Evolutionary conservation across 2,113 vertebrate species (phyloP).

Genomic region (Sinocyclocheilus grahami): DNA sequence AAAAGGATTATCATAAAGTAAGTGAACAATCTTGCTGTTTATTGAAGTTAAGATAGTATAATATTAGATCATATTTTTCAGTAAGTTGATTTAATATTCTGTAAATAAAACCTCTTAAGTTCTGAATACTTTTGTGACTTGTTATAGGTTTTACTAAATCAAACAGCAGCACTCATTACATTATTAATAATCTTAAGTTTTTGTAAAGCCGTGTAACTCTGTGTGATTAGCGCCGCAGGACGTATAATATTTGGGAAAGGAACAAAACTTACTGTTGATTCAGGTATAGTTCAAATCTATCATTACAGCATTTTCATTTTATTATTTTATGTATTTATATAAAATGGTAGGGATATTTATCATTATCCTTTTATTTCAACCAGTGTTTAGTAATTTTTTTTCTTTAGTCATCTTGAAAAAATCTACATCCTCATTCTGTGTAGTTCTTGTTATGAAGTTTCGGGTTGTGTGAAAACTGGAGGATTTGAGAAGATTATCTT

Average conservation of each 20-base stretch:
- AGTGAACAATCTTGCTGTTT: no score
- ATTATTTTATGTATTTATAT: background rate
- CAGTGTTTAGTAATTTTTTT: background rate
- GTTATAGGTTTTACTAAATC: background rate
- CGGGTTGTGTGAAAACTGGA: conserved; percentile 55
- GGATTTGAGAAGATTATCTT: conserved; percentile 48
- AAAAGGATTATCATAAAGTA: no score
- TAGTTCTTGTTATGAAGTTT: conserved; percentile 24
- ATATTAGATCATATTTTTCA: no score
- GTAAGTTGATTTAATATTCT: background rate
- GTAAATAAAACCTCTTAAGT: no score
- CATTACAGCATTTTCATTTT: background rate
- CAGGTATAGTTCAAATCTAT: conserved; percentile 30
- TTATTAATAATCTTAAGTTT: background rate
- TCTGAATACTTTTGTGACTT: background rate
- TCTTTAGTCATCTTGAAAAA: background rate
- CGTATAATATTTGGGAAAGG: conserved; percentile 47
- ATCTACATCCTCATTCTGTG: background rate
- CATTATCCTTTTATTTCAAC: no score
- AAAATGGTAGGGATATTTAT: background rate
- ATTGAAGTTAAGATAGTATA: no score
- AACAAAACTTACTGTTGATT: conserved; percentile 38
- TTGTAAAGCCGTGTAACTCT: background rate
- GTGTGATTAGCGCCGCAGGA: conserved; percentile 29
- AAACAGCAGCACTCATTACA: background rate